phyloP scores from a whole-genome alignment of 2,113 vertebrate species.

The Cyanoliseus patagonus region DNA sequence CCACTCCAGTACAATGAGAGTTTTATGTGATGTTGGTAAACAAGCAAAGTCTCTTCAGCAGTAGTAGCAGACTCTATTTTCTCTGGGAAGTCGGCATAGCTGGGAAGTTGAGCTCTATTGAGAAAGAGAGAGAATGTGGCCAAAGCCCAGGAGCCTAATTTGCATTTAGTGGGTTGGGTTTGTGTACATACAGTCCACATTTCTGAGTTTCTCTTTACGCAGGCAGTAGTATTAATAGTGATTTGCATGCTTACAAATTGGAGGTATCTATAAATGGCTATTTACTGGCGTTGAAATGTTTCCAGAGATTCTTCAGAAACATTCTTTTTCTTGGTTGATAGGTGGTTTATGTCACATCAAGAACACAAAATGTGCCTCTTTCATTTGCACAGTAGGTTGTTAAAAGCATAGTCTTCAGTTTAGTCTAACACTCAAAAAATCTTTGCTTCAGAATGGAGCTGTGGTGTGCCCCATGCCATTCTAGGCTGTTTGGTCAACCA shows the following conservation, averaged over 20 bases:
- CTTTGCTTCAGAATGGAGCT: background rate
- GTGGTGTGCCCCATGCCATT: background rate
- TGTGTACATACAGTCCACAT: background rate
- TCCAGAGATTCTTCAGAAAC: background rate
- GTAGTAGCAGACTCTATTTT: background rate
- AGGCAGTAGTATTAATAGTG: background rate
- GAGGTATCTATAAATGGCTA: background rate
- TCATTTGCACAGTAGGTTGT: background rate
- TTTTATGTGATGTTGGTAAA: background rate
- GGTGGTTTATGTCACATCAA: background rate
- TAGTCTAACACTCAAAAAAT: background rate
- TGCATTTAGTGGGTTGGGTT: background rate
- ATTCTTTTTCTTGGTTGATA: background rate
- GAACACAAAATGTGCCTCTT: background rate
- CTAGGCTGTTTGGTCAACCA: background rate
- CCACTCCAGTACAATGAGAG: background rate
- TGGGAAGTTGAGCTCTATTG: background rate
- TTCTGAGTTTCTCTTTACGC: background rate
- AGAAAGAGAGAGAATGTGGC: background rate
- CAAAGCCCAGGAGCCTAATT: background rate
- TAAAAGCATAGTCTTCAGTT: background rate
- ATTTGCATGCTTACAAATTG: background rate
- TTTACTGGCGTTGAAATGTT: conserved; percentile 16
- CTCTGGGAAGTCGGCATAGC: background rate
- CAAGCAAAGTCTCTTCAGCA: background rate